Percentiles rank a stretch among this genome's conserved stretches.
These are phyloP conservation scores for Hydriomena furcata DNA, from an alignment of 2,888 invertebrate species.

Conservation along the genomic window DNA sequence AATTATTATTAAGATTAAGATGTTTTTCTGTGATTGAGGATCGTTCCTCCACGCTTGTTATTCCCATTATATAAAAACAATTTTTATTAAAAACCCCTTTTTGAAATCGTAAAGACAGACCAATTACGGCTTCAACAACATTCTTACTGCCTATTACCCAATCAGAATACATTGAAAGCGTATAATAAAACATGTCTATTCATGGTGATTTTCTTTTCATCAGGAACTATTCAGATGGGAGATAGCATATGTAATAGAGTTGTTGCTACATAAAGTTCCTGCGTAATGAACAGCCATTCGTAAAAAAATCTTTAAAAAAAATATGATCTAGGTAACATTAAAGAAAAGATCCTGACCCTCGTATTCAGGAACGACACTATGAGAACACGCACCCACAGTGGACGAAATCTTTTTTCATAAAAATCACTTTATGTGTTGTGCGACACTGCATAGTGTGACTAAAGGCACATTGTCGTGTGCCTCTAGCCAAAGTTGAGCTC, in stretches of 20 bases:
- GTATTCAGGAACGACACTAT: too few species aligned
- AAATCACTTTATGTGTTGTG: too few species aligned
- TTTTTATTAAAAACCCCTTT: slow-evolving; percentile 24
- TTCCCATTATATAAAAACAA: slow-evolving; percentile 14
- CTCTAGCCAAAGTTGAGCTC: too few species aligned
- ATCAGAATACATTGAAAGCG: slow-evolving; percentile 27
- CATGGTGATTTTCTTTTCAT: slow-evolving; percentile 23
- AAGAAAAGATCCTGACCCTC: too few species aligned
- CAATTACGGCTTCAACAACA: slow-evolving; percentile 15
- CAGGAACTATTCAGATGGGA: slow-evolving; percentile 24
- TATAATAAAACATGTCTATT: slow-evolving; percentile 26
- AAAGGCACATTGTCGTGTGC: too few species aligned
- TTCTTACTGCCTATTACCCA: slow-evolving; percentile 26
- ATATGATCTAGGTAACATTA: too few species aligned
- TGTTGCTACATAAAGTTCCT: background rate
- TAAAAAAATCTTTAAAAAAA: too few species aligned
- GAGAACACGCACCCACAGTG: too few species aligned
- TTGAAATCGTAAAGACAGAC: slow-evolving; percentile 10
- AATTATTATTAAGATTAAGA: too few species aligned
- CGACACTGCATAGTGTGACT: too few species aligned
- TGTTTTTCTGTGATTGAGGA: background rate
- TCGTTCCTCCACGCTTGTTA: slow-evolving; percentile 8
- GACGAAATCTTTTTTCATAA: too few species aligned
- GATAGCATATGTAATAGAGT: background rate
- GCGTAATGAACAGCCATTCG: background rate